Evolutionary conservation across 1,140 invertebrate genomes (phyloP), one percentile per base, ranked within the genome.

Genomic region (Eueides isabella): DNA sequence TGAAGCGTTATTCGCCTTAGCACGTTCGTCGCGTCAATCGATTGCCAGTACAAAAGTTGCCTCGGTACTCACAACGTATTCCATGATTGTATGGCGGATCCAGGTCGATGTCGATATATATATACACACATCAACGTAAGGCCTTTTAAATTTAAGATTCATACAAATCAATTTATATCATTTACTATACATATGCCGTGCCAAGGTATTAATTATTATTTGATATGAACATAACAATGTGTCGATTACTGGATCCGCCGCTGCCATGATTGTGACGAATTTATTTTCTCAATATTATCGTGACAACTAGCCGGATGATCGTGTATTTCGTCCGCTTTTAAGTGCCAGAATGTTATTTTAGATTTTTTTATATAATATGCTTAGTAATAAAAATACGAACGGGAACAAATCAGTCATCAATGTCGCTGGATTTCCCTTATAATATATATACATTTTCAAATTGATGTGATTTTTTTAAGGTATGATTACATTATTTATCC

Each of bases 331-430:
- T 90, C 87, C 85, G 87, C 80, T 71, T 80, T 80, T 85, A 92
- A 82, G 91, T 92, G 91, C 91, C 91, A 92, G 87, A 91, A 90
- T 90, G 82, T 90, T 90, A 89, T 89, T 81, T 89, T 89, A 84
- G 88, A 88, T 79, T 88, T 86, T 85, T 90, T 87, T 86, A 79
- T 81, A 80, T 82, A 83, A 85, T 87, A 84, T 83, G 80, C 85
- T 87, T 89, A 86, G 84, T 86, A 80, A 85, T 87, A 84, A 75
- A 75, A 61, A 76, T 77, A 75, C 80, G 80, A 84, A 79, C 80
- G 87, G 87, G 88, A 86, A 85, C 85, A 82, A 85, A 74, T 80
- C 81, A 79, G 83, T 82, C 72, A 71, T 75, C 64, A 69, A 63
- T 33, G 30, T 70, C 69, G 78, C 83, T 82, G 85, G 82, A 76